Base-by-base conservation (phyloP, 2,888 invertebrate species). In the Pteria penguin region DNA sequence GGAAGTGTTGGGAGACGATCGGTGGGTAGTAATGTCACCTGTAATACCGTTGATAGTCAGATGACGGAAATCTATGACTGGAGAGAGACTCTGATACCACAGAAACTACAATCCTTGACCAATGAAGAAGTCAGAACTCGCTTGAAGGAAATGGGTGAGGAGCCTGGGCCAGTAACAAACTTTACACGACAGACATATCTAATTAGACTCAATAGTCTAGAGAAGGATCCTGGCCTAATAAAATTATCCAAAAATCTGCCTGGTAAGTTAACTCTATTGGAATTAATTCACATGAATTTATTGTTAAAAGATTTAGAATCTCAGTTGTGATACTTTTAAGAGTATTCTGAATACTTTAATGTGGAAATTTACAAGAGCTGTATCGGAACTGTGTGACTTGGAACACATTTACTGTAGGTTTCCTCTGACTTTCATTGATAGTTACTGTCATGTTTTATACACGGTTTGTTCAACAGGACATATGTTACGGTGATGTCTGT, bases 91-190 rank as follows among this genome's bases (percentile, higher is more conserved):
- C 45, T 45, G 18, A 66, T 84, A 27, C 82, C 84, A 8, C 45
- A 45, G 18, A 67, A 73, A 4, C 55, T 84, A 29, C 63, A 66
- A 11, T 69, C 58, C 22, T 65, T 89, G 75, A 75, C 73, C 26
- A 82, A 86, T 60, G 71, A 78, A 0, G 83, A 83, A 31, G 71
- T 90, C 26, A 79, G 85, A n/a, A 72, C 81, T n/a, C 82, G 76
- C 63, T 77, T 91, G 55, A 58, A 79, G 63, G 91, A 93, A 5
- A 93, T 94, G 24, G 97, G 97, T 0, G 94, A 95, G 82, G 93
- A 93, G 11, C 95, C 96, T 0, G 97, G 97, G 0, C 97, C 97
- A 2, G 95, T 97, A 83, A 95, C 95, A 1, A 93, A 94, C 18
- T 94, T 94, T 1, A 97, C 97, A 0, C 95, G 96, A 83, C 94